Base-by-base conservation (phyloP, 2,888 invertebrate genomes). In the Cyclophora albipunctata region DNA sequence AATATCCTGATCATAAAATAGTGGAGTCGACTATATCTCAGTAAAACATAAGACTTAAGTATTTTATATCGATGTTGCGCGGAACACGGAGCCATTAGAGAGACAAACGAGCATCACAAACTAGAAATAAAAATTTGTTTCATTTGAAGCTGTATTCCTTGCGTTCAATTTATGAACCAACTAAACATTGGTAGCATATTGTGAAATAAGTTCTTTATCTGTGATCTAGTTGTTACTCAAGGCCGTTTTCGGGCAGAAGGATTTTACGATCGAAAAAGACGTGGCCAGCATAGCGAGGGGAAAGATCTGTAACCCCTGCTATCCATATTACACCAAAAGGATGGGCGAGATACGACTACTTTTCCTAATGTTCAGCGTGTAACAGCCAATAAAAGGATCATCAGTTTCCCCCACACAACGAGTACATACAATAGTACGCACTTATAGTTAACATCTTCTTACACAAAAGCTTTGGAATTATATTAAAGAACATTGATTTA, bases 161-260 rank as follows among this genome's bases (percentile, higher is more conserved):
- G 57, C 54, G 54, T 45, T 49, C 55, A 61, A 58, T 63, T 57
- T 59, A 54, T 56, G 53, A 41, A 53, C 40, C 55, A 53, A 64
- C 63, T 65, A 65, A 69, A 69, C 50, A 67, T 61, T 58, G 60
- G 57, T 59, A 67, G 58, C 68, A 61, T 63, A 69, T 71, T 69
- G 70, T 65, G 64, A 68, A 66, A 67, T 68, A 71, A 68, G 64
- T 63, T 64, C 62, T 64, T 56, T 73, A 69, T 69, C 69, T 67
- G 62, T 71, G 73, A 72, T 70, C 67, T 71, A 73, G 69, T 72
- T 59, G 64, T 68, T 71, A 71, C 64, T 71, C 69, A 71, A 66
- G 70, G 73, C 62, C 63, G 60, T 73, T 69, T 69, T 64, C 66
- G 61, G 70, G 62, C 61, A 66, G 71, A 72, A 67, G 67, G 70